Evolutionary conservation across 2,113 vertebrate genomes (phyloP).

Genomic region (Ochotona princeps): DNA sequence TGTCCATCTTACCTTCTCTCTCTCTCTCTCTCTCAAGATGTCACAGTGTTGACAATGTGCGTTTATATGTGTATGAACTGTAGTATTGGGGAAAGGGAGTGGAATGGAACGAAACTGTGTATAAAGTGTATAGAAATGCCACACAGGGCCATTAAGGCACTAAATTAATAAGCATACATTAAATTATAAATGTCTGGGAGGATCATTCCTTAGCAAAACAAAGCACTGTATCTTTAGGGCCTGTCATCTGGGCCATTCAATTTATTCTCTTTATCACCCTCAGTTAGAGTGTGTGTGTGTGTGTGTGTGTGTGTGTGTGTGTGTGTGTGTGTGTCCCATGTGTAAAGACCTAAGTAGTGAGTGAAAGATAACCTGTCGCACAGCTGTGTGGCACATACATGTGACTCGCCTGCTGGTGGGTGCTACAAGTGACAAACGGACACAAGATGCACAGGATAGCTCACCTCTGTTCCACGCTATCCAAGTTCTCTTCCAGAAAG

Average conservation of each 20-base stretch:
- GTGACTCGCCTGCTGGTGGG: neutral
- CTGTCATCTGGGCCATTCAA: neutral
- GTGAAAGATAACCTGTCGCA: neutral
- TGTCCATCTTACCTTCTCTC: too few relatives aligned
- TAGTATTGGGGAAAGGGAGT: too few relatives aligned
- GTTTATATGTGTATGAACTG: neutral
- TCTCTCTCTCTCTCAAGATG: neutral
- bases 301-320: too few relatives aligned
- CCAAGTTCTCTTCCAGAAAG: neutral
- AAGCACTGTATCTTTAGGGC: neutral
- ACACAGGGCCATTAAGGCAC: neutral
- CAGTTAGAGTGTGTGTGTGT: neutral
- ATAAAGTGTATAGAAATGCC: neutral
- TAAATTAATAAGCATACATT: neutral
- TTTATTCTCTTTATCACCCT: neutral
- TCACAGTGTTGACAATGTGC: neutral
- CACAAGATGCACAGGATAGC: rapidly evolving
- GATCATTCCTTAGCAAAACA: neutral
- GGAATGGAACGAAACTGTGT: too few relatives aligned
- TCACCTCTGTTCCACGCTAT: neutral
- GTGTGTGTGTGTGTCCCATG: neutral
- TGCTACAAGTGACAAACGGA: neutral
- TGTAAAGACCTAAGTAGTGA: neutral
- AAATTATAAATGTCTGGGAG: neutral
- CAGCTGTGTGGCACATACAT: neutral